Percentiles rank a stretch among this genome's conserved stretches.
Evolutionary conservation across 2,113 vertebrate genomes (phyloP).

Genomic region (Phrynosoma platyrhinos): DNA sequence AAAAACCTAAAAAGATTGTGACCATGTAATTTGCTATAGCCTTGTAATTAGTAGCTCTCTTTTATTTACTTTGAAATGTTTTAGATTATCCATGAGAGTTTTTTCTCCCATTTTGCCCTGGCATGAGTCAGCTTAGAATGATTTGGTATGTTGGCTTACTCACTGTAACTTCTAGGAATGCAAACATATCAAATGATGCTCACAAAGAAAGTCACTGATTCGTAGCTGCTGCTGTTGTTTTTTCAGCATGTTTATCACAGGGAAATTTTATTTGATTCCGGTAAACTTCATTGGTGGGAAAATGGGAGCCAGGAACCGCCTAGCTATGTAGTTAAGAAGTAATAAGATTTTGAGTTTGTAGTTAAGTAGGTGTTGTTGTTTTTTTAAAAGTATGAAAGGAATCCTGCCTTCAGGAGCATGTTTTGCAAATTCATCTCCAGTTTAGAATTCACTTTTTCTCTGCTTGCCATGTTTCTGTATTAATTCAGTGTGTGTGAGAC

Average conservation of each 20-base stretch:
- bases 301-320: not conserved
- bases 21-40: conserved; percentile 1
- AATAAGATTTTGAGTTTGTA: not conserved
- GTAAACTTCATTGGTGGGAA: not conserved
- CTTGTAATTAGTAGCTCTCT: conserved; percentile 16
- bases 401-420: not conserved
- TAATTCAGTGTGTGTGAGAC: too few species aligned
- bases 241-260: conserved; percentile 21
- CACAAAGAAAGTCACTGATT: conserved; percentile 28
- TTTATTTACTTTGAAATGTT: conserved; percentile 43
- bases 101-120: not conserved
- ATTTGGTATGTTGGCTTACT: conserved; percentile 47
- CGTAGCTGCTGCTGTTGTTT: conserved; percentile 24
- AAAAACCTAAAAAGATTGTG: conserved; percentile 6
- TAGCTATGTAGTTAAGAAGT: not conserved
- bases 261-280: conserved; percentile 29
- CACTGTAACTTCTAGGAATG: conserved; percentile 40
- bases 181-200: conserved; percentile 45
- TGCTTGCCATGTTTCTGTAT: too few species aligned
- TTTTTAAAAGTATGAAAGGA: not conserved
- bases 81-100: not conserved
- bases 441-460: not conserved
- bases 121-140: not conserved
- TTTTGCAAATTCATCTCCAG: not conserved
- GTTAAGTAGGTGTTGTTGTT: not conserved